phyloP scores from a whole-genome alignment of 2,888 invertebrate genomes.

The Rambutsinella grinnellia region DNA sequence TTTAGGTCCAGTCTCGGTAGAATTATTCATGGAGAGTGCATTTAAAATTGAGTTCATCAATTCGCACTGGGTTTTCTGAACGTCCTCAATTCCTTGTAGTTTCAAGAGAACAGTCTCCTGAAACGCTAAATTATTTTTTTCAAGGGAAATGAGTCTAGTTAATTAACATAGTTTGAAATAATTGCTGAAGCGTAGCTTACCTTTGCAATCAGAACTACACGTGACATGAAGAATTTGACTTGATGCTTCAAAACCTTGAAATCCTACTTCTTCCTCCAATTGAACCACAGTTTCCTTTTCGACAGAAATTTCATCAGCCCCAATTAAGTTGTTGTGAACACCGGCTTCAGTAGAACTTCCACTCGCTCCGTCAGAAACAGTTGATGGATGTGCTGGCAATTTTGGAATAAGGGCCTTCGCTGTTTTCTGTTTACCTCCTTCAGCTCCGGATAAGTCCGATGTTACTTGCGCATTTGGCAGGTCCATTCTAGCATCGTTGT shows the following conservation, averaged over 20 bases:
- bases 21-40: background rate
- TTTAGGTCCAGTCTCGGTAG: background rate
- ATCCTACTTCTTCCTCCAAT: background rate
- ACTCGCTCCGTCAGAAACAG: background rate
- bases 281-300: too few species aligned
- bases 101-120: background rate
- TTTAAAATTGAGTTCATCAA: background rate
- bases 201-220: background rate
- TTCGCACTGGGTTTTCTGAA: background rate
- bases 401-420: background rate
- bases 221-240: too few species aligned
- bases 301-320: too few species aligned
- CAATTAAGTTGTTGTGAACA: too few species aligned
- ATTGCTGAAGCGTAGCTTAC: background rate
- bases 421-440: background rate
- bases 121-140: background rate
- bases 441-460: background rate
- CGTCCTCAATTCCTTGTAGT: background rate
- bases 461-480: background rate
- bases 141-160: background rate
- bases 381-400: background rate
- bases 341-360: background rate
- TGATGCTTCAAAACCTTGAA: background rate
- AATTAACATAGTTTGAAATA: background rate
- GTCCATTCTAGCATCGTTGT: background rate